A percentile compares a stretch with the other conserved stretches of the same genome.
Evolutionary conservation across 2,113 vertebrate genomes (phyloP).

Genomic region (Trematomus loennbergii): DNA sequence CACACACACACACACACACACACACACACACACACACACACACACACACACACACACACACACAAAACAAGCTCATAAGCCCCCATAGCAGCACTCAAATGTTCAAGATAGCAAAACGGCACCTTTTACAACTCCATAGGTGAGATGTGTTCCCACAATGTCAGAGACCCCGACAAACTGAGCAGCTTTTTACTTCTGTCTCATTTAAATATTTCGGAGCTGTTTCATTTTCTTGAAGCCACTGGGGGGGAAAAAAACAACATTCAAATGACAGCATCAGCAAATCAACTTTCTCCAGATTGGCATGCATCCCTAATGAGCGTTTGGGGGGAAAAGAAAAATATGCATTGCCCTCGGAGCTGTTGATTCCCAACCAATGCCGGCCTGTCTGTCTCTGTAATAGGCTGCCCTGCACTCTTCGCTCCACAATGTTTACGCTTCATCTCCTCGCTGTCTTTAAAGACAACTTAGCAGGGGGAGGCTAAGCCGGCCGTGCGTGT

Average conservation of each 20-base stretch:
- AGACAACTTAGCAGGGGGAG: conserved; percentile 75
- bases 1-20: no score
- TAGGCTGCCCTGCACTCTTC: conserved; percentile 68
- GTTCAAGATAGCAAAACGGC: conserved; percentile 6
- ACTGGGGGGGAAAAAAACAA: conserved; percentile 41
- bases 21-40: conserved; percentile 19
- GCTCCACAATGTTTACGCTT: conserved; percentile 73
- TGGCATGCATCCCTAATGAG: conserved; percentile 78
- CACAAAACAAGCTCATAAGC: conserved; percentile 12
- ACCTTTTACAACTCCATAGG: conserved; percentile 30
- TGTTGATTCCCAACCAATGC: conserved; percentile 68
- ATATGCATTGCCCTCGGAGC: conserved; percentile 57
- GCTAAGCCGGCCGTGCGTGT: conserved; percentile 54
- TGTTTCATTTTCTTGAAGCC: conserved; percentile 59
- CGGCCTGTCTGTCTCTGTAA: conserved; percentile 64
- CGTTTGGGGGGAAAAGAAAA: conserved; percentile 28
- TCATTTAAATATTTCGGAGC: conserved; percentile 65
- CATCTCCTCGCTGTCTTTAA: conserved; percentile 77
- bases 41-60: conserved; percentile 21
- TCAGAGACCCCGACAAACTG: conserved; percentile 14
- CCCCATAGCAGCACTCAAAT: conserved; percentile 14
- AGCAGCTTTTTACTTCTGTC: conserved; percentile 22
- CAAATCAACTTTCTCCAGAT: conserved; percentile 73
- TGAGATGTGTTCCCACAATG: conserved; percentile 33
- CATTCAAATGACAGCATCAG: conserved; percentile 74